These are phyloP conservation scores for Lithobius niger DNA, from an alignment of 1,140 invertebrate species.

Conservation along the genomic window DNA sequence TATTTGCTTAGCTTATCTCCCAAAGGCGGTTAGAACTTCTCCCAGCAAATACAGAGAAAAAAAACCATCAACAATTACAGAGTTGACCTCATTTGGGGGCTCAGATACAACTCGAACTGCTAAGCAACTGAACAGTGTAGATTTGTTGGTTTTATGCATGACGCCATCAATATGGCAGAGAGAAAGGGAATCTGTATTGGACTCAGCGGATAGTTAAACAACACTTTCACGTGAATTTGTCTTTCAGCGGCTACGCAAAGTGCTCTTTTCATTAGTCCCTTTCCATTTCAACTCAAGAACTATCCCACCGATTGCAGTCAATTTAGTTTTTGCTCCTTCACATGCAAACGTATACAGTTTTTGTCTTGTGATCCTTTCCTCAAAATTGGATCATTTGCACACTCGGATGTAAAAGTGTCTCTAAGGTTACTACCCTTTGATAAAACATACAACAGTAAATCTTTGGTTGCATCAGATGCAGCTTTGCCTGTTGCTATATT, in stretches of 20 bases:
- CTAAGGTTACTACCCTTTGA: not conserved
- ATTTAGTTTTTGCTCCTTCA: not conserved
- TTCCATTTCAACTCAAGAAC: not conserved
- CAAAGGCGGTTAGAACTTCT: too few species aligned
- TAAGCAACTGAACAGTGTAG: not conserved
- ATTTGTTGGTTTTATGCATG: slow-evolving; percentile 17
- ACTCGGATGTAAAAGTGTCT: not conserved
- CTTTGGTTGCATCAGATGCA: not conserved
- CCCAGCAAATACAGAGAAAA: too few species aligned
- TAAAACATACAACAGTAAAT: not conserved
- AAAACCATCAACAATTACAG: too few species aligned
- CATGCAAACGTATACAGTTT: not conserved
- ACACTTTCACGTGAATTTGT: not conserved
- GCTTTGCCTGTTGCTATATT: not conserved
- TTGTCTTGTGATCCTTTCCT: not conserved
- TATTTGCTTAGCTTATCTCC: too few species aligned
- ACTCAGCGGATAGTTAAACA: slow-evolving; percentile 20
- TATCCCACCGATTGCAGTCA: not conserved
- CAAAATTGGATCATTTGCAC: not conserved
- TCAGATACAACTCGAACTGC: not conserved
- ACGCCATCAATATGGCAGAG: slow-evolving; percentile 27
- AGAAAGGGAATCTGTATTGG: slow-evolving; percentile 22
- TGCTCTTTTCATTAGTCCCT: not conserved
- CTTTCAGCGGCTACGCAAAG: not conserved
- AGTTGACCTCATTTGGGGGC: too few species aligned